Evolutionary conservation across 2,797 vertebrate genomes (phyloP).

Genomic region (Spinibarbus caldwelli): DNA sequence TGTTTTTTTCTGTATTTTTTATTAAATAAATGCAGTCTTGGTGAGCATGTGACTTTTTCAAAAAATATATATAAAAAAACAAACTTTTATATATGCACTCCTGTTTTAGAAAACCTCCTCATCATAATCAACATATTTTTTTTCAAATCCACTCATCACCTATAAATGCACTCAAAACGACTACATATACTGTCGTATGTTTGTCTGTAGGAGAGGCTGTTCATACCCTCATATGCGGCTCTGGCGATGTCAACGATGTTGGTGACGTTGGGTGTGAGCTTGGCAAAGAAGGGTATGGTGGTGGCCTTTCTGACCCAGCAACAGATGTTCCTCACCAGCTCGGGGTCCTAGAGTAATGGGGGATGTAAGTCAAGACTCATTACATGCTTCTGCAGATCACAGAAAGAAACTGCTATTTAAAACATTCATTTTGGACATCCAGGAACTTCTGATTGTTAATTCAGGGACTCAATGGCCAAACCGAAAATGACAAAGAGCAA

Average conservation of each 20-base stretch:
- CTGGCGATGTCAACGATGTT: constrained; percentile 88
- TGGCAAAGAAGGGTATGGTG: constrained; percentile 93
- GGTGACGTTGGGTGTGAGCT: constrained; percentile 91
- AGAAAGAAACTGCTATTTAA: neutral
- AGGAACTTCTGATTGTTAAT: neutral
- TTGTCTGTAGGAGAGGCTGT: neutral
- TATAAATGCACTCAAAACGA: neutral
- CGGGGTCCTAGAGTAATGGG: constrained; percentile 81
- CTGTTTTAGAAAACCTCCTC: neutral
- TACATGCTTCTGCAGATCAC: neutral
- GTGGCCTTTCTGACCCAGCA: constrained; percentile 91
- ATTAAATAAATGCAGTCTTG: neutral
- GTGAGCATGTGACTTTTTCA: no score
- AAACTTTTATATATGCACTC: no score
- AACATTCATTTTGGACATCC: neutral
- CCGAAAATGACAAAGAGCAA: neutral
- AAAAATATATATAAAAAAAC: no score
- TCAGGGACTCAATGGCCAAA: neutral
- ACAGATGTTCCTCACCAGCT: constrained; percentile 95
- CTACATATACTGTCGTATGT: neutral
- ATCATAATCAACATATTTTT: neutral
- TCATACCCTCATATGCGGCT: constrained; percentile 88
- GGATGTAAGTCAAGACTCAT: constrained; percentile 11
- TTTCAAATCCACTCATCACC: neutral
- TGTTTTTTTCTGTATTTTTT: neutral